phyloP scores from a whole-genome alignment of 1,140 invertebrate genomes.

The Diorhabda sublineata region DNA sequence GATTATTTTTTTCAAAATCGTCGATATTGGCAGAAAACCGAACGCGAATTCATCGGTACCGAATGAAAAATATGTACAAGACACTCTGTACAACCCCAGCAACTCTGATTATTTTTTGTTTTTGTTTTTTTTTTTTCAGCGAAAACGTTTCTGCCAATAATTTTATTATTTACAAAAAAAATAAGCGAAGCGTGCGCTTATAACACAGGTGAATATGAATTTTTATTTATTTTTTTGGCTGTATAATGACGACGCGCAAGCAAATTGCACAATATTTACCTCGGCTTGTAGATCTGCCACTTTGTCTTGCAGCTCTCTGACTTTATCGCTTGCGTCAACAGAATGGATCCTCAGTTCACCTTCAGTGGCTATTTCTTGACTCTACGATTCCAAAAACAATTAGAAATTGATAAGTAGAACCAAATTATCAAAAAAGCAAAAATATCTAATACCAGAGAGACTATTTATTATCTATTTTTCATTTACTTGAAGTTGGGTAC shows the following conservation, averaged over 20 bases:
- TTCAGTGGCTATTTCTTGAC: constrained; percentile 86
- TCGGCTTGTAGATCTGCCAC: constrained; percentile 88
- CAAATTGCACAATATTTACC: constrained; percentile 54
- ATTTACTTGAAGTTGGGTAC: no score
- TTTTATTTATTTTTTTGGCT: neutral
- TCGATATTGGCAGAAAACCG: neutral
- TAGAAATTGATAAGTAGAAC: no score
- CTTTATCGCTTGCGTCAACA: constrained; percentile 75
- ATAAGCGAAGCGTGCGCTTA: constrained; percentile 17
- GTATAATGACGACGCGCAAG: neutral
- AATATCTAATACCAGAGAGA: no score
- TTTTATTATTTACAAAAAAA: neutral
- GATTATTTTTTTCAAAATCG: neutral
- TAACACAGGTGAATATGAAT: constrained; percentile 8
- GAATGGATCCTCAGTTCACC: constrained; percentile 75
- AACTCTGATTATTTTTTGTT: no score
- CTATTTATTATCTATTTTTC: no score
- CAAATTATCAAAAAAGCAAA: no score
- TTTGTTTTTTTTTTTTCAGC: no score
- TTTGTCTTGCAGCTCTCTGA: constrained; percentile 84
- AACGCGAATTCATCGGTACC: neutral
- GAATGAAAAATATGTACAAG: no score
- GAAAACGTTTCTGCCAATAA: neutral
- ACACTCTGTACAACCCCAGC: no score
- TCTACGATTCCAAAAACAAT: constrained; percentile 54